Evolutionary conservation across 2,797 vertebrate species (phyloP).

Genomic region (Halcyon leucocephala): DNA sequence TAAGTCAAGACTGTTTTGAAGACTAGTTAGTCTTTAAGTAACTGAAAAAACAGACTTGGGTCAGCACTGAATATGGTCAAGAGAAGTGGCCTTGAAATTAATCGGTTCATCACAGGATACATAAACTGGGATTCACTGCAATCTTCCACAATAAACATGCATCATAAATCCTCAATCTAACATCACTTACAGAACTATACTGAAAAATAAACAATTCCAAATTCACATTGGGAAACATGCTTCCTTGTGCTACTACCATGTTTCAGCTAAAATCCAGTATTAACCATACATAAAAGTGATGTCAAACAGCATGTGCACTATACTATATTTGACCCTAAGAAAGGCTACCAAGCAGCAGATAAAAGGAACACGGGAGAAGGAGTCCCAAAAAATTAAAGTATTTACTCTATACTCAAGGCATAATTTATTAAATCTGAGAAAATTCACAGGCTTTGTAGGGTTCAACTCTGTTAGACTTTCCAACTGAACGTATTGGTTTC

Average conservation of each 20-base stretch:
- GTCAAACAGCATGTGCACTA: neutral
- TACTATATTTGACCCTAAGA: neutral
- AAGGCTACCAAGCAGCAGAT: neutral
- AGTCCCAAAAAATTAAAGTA: neutral
- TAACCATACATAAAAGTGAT: neutral
- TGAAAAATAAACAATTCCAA: neutral
- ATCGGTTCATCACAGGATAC: neutral
- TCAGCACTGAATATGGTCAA: neutral
- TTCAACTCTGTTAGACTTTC: too few relatives aligned
- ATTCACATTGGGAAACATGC: too few relatives aligned
- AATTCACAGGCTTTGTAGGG: too few relatives aligned
- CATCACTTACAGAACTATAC: neutral
- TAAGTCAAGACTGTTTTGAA: slow-evolving; percentile 8
- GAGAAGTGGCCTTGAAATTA: neutral
- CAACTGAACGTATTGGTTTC: too few relatives aligned
- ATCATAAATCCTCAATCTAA: neutral
- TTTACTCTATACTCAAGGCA: too few relatives aligned
- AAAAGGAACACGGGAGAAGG: neutral
- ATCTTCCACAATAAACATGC: neutral
- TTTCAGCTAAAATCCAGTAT: neutral
- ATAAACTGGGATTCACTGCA: neutral
- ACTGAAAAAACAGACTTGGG: neutral
- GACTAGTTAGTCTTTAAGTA: neutral
- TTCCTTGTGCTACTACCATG: too few relatives aligned
- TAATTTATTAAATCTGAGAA: too few relatives aligned